Base-by-base conservation (phyloP, 2,888 invertebrate species). In the Netelia inedita region DNA sequence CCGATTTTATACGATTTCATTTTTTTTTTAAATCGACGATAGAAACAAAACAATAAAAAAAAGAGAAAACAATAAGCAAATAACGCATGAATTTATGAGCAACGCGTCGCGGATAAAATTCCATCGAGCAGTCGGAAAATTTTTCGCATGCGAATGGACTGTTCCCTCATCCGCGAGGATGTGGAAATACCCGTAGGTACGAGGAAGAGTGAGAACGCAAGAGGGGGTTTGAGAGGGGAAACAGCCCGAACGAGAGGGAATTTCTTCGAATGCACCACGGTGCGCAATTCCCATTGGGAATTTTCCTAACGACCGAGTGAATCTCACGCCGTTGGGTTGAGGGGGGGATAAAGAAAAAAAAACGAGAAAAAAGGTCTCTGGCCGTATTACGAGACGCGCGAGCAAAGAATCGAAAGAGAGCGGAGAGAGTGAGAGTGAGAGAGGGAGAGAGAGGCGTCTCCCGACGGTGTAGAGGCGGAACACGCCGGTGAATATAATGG, bases 261-360 rank as follows among this genome's bases (percentile, higher is more conserved):
- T 75, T 75, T 55, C 69, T 71, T n/a, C 41, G 68, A 79, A 68
- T 69, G 66, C 61, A 73, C 16, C 23, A 43, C 19, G 61, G 16
- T 50, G 73, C 61, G 61, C 69, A 74, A 65, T 71, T 79, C 41
- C 74, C 43, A 35, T 46, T 10, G 73, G 74, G 79, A 79, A 71
- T 79, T 83, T 73, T 74, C 73, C 69, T 79, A 83, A 83, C 82
- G 82, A 83, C 63, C 73, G 61, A 74, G 73, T 79, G 68, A 63
- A 61, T 35, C 69, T 69, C 61, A 23, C 23, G 41, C 59, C 8
- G 16, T 5, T 57, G 19, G 16, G 35, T 35, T 35, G 69, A 41
- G 46, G 1, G 16, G 16, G 16, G 57, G 19, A 57, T 14, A 53
- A 8, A 53, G 43, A 65, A 11, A 43, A n/a, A 63, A 41, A 46